A percentile compares a stretch with the other conserved stretches of the same genome.
These are phyloP conservation scores for Acestrorhynchus altus DNA, from an alignment of 2,797 vertebrate genomes.

Conservation along the genomic window DNA sequence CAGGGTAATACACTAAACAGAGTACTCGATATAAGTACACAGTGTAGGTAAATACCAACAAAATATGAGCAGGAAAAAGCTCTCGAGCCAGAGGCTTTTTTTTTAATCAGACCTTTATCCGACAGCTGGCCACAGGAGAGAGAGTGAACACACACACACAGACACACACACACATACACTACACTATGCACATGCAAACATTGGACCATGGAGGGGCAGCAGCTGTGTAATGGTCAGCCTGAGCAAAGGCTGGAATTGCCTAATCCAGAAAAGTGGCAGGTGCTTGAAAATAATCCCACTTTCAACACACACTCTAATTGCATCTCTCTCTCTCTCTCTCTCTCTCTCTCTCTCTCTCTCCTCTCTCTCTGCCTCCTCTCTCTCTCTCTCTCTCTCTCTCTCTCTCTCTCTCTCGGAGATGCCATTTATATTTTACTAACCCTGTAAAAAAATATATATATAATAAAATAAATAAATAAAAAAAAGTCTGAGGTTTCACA, in stretches of 20 bases:
- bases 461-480: too few species aligned
- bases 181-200: conserved; percentile 2
- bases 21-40: conserved; percentile 21
- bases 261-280: conserved; percentile 54
- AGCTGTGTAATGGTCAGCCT: conserved; percentile 22
- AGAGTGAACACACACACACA: neutral
- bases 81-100: conserved; percentile 27
- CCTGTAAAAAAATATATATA: too few species aligned
- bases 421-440: too few species aligned
- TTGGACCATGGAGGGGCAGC: conserved; percentile 10
- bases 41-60: conserved; percentile 38
- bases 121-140: conserved; percentile 26
- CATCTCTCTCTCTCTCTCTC: conserved; percentile 1
- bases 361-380: neutral
- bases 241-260: conserved; percentile 2
- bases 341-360: conserved; percentile 4
- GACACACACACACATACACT: conserved; percentile 23
- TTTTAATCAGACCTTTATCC: conserved; percentile 40
- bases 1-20: conserved; percentile 16
- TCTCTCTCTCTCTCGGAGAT: neutral
- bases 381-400: neutral
- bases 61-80: conserved; percentile 21
- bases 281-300: conserved; percentile 53
- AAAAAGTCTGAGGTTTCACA: too few species aligned
- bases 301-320: conserved; percentile 37